Base-by-base conservation (phyloP, 2,888 invertebrate species). In the Idaea straminata region DNA sequence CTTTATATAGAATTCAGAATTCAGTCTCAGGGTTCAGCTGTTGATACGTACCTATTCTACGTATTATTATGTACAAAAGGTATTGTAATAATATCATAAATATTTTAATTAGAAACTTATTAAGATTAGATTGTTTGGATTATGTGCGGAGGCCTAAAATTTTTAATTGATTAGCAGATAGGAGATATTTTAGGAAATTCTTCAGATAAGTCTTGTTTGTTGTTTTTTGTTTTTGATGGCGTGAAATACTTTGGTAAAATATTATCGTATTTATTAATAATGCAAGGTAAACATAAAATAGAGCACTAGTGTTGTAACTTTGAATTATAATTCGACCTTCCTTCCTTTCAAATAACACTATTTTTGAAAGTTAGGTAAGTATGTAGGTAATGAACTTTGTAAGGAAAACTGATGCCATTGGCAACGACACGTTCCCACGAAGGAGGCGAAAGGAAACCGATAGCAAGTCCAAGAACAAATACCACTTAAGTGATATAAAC, bases 391-490 rank as follows among this genome's bases (percentile, higher is more conserved):
- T 25, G 25, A 25, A 25, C 5, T 4, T 47, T 47, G 47, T 7
- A 47, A 47, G 47, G 47, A 47, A 47, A 47, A 47, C 7, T 47
- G 47, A 47, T 47, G 47, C 47, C 5, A 7, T 47, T 47, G 47
- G 47, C 47, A 47, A 47, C 47, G 47, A 47, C 47, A 47, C 5
- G 47, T 47, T 47, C 47, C 47, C 47, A 47, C 47, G 47, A 47
- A 47, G 47, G 47, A 13, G 47, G 47, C 47, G 47, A 47, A 47
- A 10, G 47, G 47, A 47, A 47, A 47, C 47, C 47, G 47, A 47
- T 47, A 47, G 47, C 47, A 47, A 47, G 47, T 47, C 61, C 59
- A 59, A 59, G 64, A 64, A 57, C 57, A 59, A 58, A 59, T 58
- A 15, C 58, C 35, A 62, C 38, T 16, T 58, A 61, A 59, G 36